Base-by-base conservation (phyloP, 92 coral and sea anemone genomes). In the Heteractis magnifica region DNA sequence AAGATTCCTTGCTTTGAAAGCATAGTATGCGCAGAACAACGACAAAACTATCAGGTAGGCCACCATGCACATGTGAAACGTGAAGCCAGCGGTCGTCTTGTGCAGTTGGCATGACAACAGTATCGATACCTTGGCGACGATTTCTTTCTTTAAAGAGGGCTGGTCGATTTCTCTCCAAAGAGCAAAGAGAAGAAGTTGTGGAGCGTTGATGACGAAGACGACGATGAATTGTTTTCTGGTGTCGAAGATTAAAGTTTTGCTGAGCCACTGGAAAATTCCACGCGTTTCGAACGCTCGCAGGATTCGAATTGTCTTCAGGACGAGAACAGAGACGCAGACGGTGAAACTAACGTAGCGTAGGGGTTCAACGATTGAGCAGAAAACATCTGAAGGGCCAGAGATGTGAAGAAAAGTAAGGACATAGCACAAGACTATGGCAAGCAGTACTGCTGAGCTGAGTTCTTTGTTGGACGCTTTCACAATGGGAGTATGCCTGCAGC, bases 201-300 rank as follows among this genome's bases (percentile, higher is more conserved):
- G 77, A 10, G 80, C 70, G 73, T 92, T 92, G 15, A 92, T 75
- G 68, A 86, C 15, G 58, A 85, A 7, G 9, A 87, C 90, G 4
- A 80, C 76, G 56, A 81, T 23, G 23, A 90, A 41, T 51, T 92
- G 95, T 56, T 84, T 87, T 18, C 83, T 72, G 19, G 85, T 59
- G 83, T 72, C 87, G n/a, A 78, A 77, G 75, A 87, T 86, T 70
- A 65, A 55, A 49, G 83, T 82, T 76, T 83, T 90, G 80, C 80
- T 90, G 19, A 92, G 56, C 91, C 93, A 90, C 26, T 85, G 87
- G 8, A 87, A 81, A 52, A 90, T 83, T 53, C 83, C 65, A 7
- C 84, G 85, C 4, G 91, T 82, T 75, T 92, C 93, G 79, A 92
- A 92, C 78, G 93, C 96, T 15, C 93, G 83, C 4, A 92, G 84